phyloP scores from a whole-genome alignment of 2,797 vertebrate genomes.

The Mormyrops attenuatus region DNA sequence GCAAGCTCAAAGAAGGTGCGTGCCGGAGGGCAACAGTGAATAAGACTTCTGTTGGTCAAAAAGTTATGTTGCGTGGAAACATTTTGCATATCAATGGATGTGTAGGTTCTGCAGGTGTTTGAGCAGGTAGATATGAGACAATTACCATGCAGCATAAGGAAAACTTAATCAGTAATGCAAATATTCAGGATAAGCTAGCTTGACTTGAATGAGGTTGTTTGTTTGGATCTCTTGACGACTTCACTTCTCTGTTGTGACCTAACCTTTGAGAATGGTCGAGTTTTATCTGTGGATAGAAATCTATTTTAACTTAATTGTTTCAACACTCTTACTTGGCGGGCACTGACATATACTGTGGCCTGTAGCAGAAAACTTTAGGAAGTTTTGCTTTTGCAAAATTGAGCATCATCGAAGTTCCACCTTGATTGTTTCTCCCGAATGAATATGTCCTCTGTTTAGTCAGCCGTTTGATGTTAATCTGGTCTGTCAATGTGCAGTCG shows the following conservation, averaged over 20 bases:
- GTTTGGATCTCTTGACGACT: constrained; percentile 16
- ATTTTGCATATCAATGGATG: constrained; percentile 55
- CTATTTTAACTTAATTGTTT: constrained; percentile 20
- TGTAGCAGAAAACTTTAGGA: constrained; percentile 84
- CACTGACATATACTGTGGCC: constrained; percentile 44
- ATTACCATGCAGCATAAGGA: constrained; percentile 5
- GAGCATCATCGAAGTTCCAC: constrained; percentile 78
- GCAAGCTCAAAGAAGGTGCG: constrained; percentile 33
- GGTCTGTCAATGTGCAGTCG: constrained; percentile 50
- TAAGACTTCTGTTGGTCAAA: constrained; percentile 44
- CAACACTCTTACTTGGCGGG: constrained; percentile 47
- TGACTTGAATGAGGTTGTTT: constrained; percentile 9
- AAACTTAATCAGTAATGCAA: constrained; percentile 41
- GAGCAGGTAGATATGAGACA: constrained; percentile 48
- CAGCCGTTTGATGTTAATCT: constrained; percentile 62
- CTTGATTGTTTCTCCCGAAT: constrained; percentile 65
- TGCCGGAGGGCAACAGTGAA: constrained; percentile 33
- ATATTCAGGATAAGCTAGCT: constrained; percentile 25
- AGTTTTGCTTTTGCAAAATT: constrained; percentile 78
- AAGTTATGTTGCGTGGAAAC: constrained; percentile 32
- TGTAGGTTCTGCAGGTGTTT: constrained; percentile 50
- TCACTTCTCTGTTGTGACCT: neutral
- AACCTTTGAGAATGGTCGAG: neutral
- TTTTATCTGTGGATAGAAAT: neutral
- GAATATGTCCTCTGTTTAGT: constrained; percentile 56